A percentile compares a stretch with the other conserved stretches of the same genome.
Evolutionary conservation across 1,140 invertebrate genomes (phyloP).

Genomic region (Trichonephila clavata): DNA sequence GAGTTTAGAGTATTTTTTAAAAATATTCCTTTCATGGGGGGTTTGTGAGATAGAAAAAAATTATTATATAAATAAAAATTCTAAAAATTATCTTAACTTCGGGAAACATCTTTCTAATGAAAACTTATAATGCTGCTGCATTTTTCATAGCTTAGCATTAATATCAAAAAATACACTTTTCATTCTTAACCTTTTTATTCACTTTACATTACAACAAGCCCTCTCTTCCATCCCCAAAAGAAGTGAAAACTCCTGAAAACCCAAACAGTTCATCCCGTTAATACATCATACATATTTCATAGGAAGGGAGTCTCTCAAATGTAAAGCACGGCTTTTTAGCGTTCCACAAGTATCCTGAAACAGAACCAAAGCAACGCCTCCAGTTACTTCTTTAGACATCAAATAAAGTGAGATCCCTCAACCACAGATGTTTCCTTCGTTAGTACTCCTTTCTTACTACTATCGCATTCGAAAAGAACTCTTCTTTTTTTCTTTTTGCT

Average conservation of each 20-base stretch:
- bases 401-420: slow-evolving; percentile 25
- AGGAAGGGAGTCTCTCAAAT: neutral
- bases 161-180: too few species aligned
- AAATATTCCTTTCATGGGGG: too few species aligned
- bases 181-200: too few species aligned
- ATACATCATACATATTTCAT: neutral
- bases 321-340: neutral
- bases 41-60: too few species aligned
- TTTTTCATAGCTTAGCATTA: too few species aligned
- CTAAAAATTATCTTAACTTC: too few species aligned
- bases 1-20: too few species aligned
- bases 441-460: neutral
- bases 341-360: neutral
- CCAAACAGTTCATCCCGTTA: neutral
- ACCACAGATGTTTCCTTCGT: slow-evolving; percentile 20
- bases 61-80: too few species aligned
- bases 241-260: neutral
- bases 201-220: too few species aligned
- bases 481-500: neutral
- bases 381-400: slow-evolving; percentile 3
- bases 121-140: too few species aligned
- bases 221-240: too few species aligned
- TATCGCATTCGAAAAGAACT: neutral
- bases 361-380: neutral
- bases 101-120: too few species aligned